These are phyloP conservation scores for Odocoileus virginianus DNA, from an alignment of 2,113 vertebrate genomes.

Conservation along the genomic window DNA sequence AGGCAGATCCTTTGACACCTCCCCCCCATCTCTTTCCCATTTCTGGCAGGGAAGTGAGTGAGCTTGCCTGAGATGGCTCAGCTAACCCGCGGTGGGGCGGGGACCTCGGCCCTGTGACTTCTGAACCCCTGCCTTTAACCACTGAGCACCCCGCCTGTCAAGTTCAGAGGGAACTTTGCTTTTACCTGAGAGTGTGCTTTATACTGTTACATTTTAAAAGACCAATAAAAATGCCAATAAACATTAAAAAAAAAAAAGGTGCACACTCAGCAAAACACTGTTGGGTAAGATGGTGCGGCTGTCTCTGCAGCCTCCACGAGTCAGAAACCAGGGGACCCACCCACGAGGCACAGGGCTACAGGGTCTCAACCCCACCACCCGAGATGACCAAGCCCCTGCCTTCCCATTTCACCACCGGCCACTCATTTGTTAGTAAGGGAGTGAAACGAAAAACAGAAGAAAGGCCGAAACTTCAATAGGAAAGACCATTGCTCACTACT, in stretches of 20 bases:
- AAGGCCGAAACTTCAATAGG: background rate
- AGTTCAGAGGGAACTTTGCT: background rate
- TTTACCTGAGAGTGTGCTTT: background rate
- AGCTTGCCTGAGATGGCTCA: background rate
- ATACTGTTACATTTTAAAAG: background rate
- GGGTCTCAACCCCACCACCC: background rate
- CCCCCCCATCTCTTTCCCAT: background rate
- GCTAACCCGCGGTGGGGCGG: background rate
- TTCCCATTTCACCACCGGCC: background rate
- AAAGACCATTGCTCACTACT: background rate
- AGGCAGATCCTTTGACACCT: background rate
- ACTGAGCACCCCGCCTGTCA: background rate
- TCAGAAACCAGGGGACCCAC: background rate
- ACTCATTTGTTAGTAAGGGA: background rate
- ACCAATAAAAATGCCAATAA: background rate
- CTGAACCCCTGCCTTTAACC: background rate
- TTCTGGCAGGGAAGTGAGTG: background rate
- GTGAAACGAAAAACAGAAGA: background rate
- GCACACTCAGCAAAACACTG: accelerated
- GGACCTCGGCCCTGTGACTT: background rate
- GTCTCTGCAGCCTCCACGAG: background rate
- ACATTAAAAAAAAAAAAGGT: background rate
- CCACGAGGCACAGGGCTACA: background rate
- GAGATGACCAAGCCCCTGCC: background rate
- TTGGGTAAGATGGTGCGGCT: accelerated